Base-by-base conservation (phyloP, 1,140 invertebrate genomes). In the Conus ventricosus region DNA sequence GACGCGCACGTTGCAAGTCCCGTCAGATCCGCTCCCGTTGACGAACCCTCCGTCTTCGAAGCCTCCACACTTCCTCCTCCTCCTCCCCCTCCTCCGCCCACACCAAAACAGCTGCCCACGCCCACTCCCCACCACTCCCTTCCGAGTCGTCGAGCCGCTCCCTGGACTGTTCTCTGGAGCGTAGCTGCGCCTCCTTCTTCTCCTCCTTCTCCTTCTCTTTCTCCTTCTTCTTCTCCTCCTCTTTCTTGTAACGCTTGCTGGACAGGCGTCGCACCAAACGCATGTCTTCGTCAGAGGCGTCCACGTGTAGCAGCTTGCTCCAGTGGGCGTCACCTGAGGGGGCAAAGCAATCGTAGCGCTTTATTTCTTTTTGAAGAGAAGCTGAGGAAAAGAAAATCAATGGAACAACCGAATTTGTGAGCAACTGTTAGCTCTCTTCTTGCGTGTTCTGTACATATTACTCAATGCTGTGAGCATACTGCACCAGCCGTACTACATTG, bases 251-350 rank as follows among this genome's bases (percentile, higher is more conserved):
- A 5, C 86, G 86, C 5, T 78, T 81, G 75, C 86, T 39, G 53
- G 75, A 78, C 86, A 78, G 86, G 15, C 86, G 55, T 27, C 86
- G 53, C 71, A 87, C 75, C 27, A 81, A 76, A 11, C 51, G 51
- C 17, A 75, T 57, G 75, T 87, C 80, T 13, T 75, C 75, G 23
- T 78, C 75, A 20, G 75, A 81, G 39, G 53, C 90, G 67, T 92
- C 91, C 57, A 91, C 91, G 84, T 92, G 91, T 23, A 92, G 87
- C 17, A 91, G 83, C 60, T 92, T 92, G 54, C 90, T 89, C 91
- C 91, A 92, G 81, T 92, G 91, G 63, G 91, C 91, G 51, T 92
- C 91, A 27, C 91, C 91, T 90, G 67, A 25, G 20, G 7, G 7
- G 8, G 57, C 57, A 60, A 3, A 39, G 39, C n/a, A 71, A 71